Base-by-base conservation (phyloP, 2,113 vertebrate genomes). In the Lepisosteus oculatus region DNA sequence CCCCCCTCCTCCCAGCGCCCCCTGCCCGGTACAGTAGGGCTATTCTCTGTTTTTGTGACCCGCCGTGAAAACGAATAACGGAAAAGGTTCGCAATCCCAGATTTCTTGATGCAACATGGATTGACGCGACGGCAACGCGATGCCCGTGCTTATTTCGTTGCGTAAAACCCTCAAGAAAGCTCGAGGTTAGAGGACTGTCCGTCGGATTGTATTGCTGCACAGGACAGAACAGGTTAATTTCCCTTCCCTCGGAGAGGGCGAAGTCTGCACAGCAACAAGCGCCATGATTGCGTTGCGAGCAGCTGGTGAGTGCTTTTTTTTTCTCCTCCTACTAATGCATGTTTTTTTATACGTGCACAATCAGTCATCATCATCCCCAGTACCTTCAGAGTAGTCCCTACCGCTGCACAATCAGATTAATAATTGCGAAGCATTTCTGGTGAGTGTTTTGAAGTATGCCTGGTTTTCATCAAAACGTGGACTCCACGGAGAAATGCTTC, bases 211-310 rank as follows among this genome's bases (percentile, higher is more conserved):
- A 59, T n/a, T 59, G n/a, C 15, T 3, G 6, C n/a, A 62, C 59
- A 55, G 65, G 62, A 11, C 68, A 55, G 77, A 89, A 89, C 79
- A 8, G 63, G 91, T 93, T 90, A 90, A 91, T 68, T 64, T 63
- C 65, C 56, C 41, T 54, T 45, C 79, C 73, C 51, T 86, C 85
- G 84, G 85, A 87, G 87, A 85, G 68, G 81, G 84, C 76, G 76
- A 91, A 92, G 89, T 92, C 91, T 93, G 90, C 90, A 90, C 90
- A 86, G 90, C 90, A 93, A 93, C 90, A 92, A 90, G 87, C 87
- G 85, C 88, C 87, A 87, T 84, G 82, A 89, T 88, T 92, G 87
- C 89, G 87, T 80, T 81, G 81, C 80, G 42, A 81, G 81, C 85
- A 85, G 83, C 89, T 89, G 88, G 88, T 88, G 84, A 89, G 87